These are phyloP conservation scores for Harpalus rubripes DNA, from an alignment of 2,888 invertebrate species.

Conservation along the genomic window DNA sequence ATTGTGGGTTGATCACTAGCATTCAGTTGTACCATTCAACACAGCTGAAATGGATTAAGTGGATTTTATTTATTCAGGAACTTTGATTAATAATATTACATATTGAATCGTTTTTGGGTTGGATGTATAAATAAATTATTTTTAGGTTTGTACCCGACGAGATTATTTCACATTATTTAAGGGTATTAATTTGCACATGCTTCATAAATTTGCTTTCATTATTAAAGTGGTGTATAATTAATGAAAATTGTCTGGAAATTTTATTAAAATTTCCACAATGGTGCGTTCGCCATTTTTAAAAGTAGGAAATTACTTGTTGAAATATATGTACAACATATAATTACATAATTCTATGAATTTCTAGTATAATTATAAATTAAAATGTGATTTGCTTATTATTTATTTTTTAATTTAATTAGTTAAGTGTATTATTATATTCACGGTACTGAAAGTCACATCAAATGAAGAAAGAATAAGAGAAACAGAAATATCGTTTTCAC, in stretches of 20 bases:
- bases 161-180: slow-evolving; percentile 16
- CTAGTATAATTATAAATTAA: too few relatives aligned
- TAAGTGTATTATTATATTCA: too few relatives aligned
- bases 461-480: too few relatives aligned
- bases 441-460: too few relatives aligned
- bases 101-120: slow-evolving; percentile 6
- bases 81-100: slow-evolving; percentile 15
- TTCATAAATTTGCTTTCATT: slow-evolving; percentile 3
- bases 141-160: background rate
- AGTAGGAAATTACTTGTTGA: background rate
- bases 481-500: too few relatives aligned
- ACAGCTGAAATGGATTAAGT: slow-evolving; percentile 48
- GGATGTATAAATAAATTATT: slow-evolving; percentile 15
- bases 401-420: too few relatives aligned
- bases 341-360: too few relatives aligned
- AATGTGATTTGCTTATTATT: too few relatives aligned
- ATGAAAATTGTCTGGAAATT: slow-evolving; percentile 12
- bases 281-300: background rate
- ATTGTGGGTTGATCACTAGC: background rate
- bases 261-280: slow-evolving; percentile 3
- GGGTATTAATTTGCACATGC: background rate
- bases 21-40: slow-evolving; percentile 39
- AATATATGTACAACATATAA: background rate
- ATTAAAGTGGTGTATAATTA: background rate
- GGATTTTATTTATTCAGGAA: slow-evolving; percentile 43